A percentile compares a stretch with the other conserved stretches of the same genome.
Conservation (phyloP, 2,113 vertebrate genomes). For the Serilophus lunatus region DNA sequence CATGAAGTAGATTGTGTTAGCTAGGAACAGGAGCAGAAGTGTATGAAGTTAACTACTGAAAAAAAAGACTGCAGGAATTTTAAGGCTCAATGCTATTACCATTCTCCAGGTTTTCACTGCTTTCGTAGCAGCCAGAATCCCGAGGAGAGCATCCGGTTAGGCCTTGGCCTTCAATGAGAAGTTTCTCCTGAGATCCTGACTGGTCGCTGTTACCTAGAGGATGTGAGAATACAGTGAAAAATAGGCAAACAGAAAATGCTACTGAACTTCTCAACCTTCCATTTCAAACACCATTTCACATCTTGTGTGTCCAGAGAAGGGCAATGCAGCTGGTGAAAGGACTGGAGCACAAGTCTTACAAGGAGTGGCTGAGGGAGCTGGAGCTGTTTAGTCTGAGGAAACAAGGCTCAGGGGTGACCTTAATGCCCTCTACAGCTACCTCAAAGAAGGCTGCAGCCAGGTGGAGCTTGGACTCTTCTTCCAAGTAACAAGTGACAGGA, state of each 20-base stretch:
- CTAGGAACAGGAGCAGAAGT: constrained; percentile 35
- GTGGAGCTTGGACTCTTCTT: neutral
- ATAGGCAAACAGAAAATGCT: neutral
- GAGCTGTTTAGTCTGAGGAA: neutral
- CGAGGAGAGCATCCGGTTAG: constrained; percentile 88
- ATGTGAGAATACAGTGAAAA: neutral
- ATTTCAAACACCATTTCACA: neutral
- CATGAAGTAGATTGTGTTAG: constrained; percentile 11
- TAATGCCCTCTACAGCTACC: neutral
- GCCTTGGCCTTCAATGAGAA: constrained; percentile 84
- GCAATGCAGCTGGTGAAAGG: neutral
- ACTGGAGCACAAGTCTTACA: neutral
- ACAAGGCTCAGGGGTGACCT: neutral
- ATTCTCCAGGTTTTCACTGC: constrained; percentile 95
- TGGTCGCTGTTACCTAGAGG: constrained; percentile 93
- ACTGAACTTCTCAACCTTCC: neutral
- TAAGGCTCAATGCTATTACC: constrained; percentile 76
- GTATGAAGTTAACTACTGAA: neutral
- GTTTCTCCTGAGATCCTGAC: constrained; percentile 94
- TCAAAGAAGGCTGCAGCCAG: neutral
- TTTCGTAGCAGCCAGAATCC: constrained; percentile 97
- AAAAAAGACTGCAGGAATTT: neutral
- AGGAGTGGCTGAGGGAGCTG: neutral
- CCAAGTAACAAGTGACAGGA: neutral
- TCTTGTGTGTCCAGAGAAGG: neutral